Base-by-base conservation (phyloP, 2,113 vertebrate species). In the Boleophthalmus pectinirostris region DNA sequence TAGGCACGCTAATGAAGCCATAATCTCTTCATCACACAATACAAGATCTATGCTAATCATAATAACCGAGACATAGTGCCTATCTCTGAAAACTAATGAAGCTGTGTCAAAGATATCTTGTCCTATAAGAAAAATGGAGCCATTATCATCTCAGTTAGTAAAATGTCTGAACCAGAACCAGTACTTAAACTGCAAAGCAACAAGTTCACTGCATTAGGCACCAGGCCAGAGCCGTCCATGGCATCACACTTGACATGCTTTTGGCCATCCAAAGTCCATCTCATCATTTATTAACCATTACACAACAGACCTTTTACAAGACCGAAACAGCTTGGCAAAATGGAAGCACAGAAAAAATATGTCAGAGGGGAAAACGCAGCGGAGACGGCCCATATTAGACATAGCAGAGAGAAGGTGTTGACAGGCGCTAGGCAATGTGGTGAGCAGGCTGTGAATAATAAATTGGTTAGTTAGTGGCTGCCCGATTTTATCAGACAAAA, bases 231-330 rank as follows among this genome's bases (percentile, higher is more conserved):
- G 15, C 67, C 68, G 69, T 82, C 80, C 70, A 45, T 71, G 73
- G 75, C 79, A 76, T 88, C 82, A 81, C 72, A 68, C 73, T 53
- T 63, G 73, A 78, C 79, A 75, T 84, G 49, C 72, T 65, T 45
- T 66, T 72, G 79, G 15, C 66, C 70, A 73, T 61, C 77, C 66
- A 53, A 54, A 67, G 56, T 73, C 68, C 29, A 18, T 58, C 72
- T 84, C 84, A 83, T 85, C 83, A 82, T 86, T 89, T 86, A 86
- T 87, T 83, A 79, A 88, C 47, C 58, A 69, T 81, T 73, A 84
- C 85, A 89, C 84, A 87, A 69, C 64, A 75, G 82, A 79, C 75
- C 77, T 84, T 83, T 90, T 75, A 85, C 79, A 61, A 65, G 77
- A 78, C 45, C 47, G 46, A 74, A 53, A 77, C 11, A 8, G 70